Evolutionary conservation across 1,140 invertebrate species (phyloP), one percentile per base, ranked within the genome.

Genomic region (Pararge aegeria): DNA sequence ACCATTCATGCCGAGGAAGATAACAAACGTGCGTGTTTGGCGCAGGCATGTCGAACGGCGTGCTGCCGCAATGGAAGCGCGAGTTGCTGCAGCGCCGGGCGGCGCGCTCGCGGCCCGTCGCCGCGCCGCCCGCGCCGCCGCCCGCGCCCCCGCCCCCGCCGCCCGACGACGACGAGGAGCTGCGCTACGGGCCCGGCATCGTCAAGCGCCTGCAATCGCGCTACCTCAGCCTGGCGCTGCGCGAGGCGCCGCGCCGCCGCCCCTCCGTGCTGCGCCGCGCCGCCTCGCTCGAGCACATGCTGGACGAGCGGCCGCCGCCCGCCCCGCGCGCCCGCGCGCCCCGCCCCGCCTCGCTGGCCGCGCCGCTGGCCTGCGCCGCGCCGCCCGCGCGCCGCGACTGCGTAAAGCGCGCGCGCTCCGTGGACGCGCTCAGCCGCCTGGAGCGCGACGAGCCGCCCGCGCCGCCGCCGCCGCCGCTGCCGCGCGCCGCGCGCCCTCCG

Each of bases 161-260:
- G 30, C 80, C 87, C 48, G 82, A 78, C 53, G 90, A 92, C 90
- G 61, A 93, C 91, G 95, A 97, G 87, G 96, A 97, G 73, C 83
- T 97, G 15, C 94, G 95, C 67, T 98, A 98, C 89, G 97, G 97
- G 0, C 97, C 97, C 7, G 97, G 97, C 5, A 97, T 98, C 72
- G 97, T 98, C 3, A 96, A 95, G 68, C 95, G 94, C 73, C 90
- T 97, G 40, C 94, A 95, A 75, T 95, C 95, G 74, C 94, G 95
- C 70, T 97, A 97, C 80, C 91, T 97, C 55, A 96, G 94, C 74
- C 90, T 97, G 30, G 95, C 95, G 1, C 83, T 96, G 49, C 91
- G 95, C 6, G 94, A 95, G 66, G 90, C 90, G 40, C 91, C 91
- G 29, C 92, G 92, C 53, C 90, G 90, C n/a, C 90, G 94, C 19